Evolutionary conservation across 2,113 vertebrate species (phyloP), one percentile per base, ranked within the genome.

Genomic region (Cepphus grylle): DNA sequence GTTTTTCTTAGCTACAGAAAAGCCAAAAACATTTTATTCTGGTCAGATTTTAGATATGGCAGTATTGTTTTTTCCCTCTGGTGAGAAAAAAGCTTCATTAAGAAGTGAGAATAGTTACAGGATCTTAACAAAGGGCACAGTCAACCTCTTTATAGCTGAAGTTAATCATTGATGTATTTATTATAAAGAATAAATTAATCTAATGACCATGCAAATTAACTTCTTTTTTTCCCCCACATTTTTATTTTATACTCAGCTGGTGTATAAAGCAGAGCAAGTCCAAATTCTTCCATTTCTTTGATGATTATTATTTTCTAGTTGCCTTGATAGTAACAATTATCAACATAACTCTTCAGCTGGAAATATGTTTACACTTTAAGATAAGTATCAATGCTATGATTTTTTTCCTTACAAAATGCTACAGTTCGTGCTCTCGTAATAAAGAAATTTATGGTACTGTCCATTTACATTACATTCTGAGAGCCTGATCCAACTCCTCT

Each of bases 21-120:
- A 95, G 83, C 32, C 70, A 89, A 97, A 95, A 94, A 4, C 38
- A 88, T 93, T 97, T 86, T 70, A 63, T 63, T 96, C 91, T 81
- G 78, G 76, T 87, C 26, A 95, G n/a, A 80, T 92, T 97, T 95
- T 78, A 38, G 62, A 91, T 79, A 90, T 19, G 36, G 6, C 30
- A 30, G 8, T 38, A 38, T 70, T 80, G 76, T 89, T 92, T 95
- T 95, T 67, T 63, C 81, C 43, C 29, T 87, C 42, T 83, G 32
- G 20, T 25, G 84, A 92, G 42, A 84, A 94, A 95, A 82, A 88
- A 61, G 3, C 66, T 96, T 96, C 55, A 87, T 82, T 95, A 88
- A 89, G 49, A 96, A 86, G 38, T 91, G 49, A 90, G 27, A 96
- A 82, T 90, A 95, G 23, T 82, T 83, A 49, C 58, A 92, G 25